Evolutionary conservation across 2,888 invertebrate genomes (phyloP), one percentile per base, ranked within the genome.

Genomic region (Stegana nigrithorax): DNA sequence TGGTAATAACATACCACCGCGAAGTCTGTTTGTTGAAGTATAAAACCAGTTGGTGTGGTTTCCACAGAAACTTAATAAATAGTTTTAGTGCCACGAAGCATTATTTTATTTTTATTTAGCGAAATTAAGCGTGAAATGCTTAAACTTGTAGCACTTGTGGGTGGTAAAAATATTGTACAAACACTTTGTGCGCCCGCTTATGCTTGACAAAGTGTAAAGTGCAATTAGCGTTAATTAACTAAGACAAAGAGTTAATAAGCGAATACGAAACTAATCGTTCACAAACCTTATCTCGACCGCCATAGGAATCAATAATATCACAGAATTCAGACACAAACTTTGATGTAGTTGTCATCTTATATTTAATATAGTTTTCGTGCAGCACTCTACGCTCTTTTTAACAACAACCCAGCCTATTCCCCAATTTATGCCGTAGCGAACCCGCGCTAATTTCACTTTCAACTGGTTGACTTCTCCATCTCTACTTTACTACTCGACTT

Each of bases 251-350:
- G n/a, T n/a, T n/a, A n/a, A n/a, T n/a, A n/a, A n/a, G n/a, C n/a
- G n/a, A n/a, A n/a, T n/a, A n/a, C n/a, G n/a, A n/a, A n/a, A n/a
- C n/a, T n/a, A n/a, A n/a, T n/a, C n/a, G n/a, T n/a, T n/a, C n/a
- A 59, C 77, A 84, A 87, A 91, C 91, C 89, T 94, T 94, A 87
- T 95, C 95, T 82, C 95, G 89, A n/a, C 95, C 95, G 81, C 90
- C 90, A 82, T 95, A 93, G 53, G 91, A 92, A 68, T 93, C 92
- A 71, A 95, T 87, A 79, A 93, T 89, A 78, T 90, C 89, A 83
- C 91, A 91, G 81, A 91, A 88, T 87, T 89, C 89, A 80, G 87
- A 75, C n/a, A 83, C 71, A 71, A 73, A 73, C 66, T 84, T 81
- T 36, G 78, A 73, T 45, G 78, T 68, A 39, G 51, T 78, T 55